Base-by-base conservation (phyloP, 2,888 invertebrate genomes). In the Hypercompe scribonia region DNA sequence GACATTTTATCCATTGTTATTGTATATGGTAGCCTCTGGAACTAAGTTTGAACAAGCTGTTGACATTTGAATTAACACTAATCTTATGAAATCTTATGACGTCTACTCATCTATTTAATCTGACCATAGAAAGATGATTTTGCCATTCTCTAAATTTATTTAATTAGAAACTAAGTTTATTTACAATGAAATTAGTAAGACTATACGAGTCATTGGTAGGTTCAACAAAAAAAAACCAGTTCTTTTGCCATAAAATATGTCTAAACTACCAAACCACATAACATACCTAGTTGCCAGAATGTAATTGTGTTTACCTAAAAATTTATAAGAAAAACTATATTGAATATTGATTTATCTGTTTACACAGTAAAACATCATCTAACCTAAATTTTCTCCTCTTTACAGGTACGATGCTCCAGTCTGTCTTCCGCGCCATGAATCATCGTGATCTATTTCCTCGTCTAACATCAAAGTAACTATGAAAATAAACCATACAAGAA, bases 381-480 rank as follows among this genome's bases (percentile, higher is more conserved):
- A 46, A 72, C n/a, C 34, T 24, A 28, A 54, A 50, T 2, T 39
- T 74, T 75, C 67, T 68, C 65, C 15, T 78, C 71, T 77, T 84
- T 76, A 31, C 80, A 82, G 82, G 82, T 82, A 82, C 67, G 66
- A 70, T 72, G 28, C 46, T 65, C 68, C 68, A 39, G 34, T n/a
- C 36, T 34, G 18, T 70, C 46, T 61, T 74, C 68, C 33, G 21
- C 67, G 39, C 54, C 70, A 74, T 68, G 54, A 74, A 72, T 73
- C 73, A 73, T 33, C 42, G 58, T 34, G 36, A 71, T 68, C 66
- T 33, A 65, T 68, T 73, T 50, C 33, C 39, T 18, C 61, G 24
- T n/a, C 71, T 42, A 46, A 33, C 70, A 79, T 79, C 82, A 81
- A 81, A 81, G 82, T 83, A 70, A 76, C 81, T 82, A 74, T 68